phyloP scores from a whole-genome alignment of 2,113 vertebrate species.

The Scytalopus superciliaris region DNA sequence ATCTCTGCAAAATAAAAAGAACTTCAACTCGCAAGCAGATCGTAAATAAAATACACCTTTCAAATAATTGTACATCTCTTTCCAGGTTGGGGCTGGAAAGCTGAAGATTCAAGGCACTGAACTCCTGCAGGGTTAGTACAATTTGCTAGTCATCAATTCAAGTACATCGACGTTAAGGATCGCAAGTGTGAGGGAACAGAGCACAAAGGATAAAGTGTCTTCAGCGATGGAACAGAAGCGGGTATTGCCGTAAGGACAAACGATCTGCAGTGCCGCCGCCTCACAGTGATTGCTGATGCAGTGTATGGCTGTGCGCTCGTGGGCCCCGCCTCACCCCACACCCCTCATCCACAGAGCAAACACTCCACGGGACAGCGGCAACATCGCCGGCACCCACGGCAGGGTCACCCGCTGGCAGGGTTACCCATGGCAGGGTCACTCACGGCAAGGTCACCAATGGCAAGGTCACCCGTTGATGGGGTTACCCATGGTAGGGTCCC shows the following conservation, averaged over 20 bases:
- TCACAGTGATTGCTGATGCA: constrained; percentile 76
- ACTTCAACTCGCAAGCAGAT: constrained; percentile 43
- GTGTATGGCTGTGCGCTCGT: constrained; percentile 63
- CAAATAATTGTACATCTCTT: constrained; percentile 71
- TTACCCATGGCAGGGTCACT: neutral
- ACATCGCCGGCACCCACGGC: neutral
- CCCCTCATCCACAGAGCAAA: constrained; percentile 17
- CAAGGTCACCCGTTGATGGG: too few species aligned
- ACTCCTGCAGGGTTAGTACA: constrained; percentile 75
- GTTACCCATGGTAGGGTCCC: neutral
- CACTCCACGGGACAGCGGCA: neutral
- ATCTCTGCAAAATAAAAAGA: constrained; percentile 59
- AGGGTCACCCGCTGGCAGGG: neutral
- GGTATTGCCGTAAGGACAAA: neutral
- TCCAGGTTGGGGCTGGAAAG: constrained; percentile 72
- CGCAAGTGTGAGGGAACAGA: constrained; percentile 28
- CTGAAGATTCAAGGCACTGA: constrained; percentile 88
- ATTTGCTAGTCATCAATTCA: constrained; percentile 63
- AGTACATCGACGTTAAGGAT: constrained; percentile 59
- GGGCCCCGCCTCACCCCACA: constrained; percentile 43
- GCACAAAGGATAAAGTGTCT: constrained; percentile 68
- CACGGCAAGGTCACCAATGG: too few species aligned
- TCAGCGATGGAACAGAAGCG: constrained; percentile 46
- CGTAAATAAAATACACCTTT: constrained; percentile 69
- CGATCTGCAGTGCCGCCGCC: constrained; percentile 23